phyloP scores from a whole-genome alignment of 2,888 invertebrate genomes.

The Orthosia cruda region DNA sequence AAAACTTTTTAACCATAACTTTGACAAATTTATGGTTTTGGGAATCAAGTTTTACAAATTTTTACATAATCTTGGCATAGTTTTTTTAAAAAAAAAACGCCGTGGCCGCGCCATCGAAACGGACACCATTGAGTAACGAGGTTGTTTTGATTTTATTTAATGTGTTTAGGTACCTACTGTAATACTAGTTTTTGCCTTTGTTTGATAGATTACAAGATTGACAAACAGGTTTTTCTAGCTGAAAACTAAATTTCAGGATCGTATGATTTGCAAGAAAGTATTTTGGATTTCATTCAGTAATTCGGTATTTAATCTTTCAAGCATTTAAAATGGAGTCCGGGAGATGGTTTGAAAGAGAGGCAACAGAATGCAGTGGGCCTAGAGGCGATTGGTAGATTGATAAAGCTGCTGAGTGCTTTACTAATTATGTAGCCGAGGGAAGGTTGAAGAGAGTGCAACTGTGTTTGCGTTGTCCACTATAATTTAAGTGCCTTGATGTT shows the following conservation, averaged over 20 bases:
- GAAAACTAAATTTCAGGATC: neutral
- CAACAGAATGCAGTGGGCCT: neutral
- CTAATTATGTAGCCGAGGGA: neutral
- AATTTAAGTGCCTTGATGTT: neutral
- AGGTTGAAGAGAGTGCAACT: too few species aligned
- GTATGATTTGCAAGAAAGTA: neutral
- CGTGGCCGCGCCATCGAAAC: too few species aligned
- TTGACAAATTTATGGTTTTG: too few species aligned
- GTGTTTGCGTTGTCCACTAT: too few species aligned
- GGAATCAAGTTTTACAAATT: too few species aligned
- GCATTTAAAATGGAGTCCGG: neutral
- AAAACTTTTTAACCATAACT: too few species aligned
- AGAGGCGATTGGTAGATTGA: neutral
- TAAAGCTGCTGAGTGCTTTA: neutral
- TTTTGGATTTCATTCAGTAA: neutral
- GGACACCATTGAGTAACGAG: conserved; percentile 24
- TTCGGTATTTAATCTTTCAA: neutral
- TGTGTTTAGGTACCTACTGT: neutral
- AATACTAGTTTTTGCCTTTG: conserved; percentile 12
- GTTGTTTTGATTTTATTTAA: conserved; percentile 25
- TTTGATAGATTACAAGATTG: neutral
- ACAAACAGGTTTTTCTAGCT: neutral
- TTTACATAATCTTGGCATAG: too few species aligned
- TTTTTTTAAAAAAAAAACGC: too few species aligned
- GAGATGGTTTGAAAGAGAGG: neutral